A percentile compares a stretch with the other conserved stretches of the same genome.
Evolutionary conservation across 2,113 vertebrate genomes (phyloP).

Genomic region (Psammodynastes pulverulentus): DNA sequence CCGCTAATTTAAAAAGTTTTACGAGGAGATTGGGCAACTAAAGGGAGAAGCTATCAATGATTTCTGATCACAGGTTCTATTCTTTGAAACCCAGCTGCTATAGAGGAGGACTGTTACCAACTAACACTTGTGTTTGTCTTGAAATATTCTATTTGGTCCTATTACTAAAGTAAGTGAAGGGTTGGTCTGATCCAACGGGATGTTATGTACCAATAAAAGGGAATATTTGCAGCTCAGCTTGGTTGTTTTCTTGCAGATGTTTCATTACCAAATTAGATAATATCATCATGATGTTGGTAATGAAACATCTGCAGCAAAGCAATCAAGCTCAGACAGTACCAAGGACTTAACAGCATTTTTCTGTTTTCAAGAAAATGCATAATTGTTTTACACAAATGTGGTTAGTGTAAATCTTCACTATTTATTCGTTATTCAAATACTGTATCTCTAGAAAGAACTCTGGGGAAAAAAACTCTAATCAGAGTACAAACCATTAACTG

Average conservation of each 20-base stretch:
- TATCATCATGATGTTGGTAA: not conserved
- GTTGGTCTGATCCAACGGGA: not conserved
- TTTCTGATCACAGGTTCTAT: not conserved
- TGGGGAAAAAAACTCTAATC: not conserved
- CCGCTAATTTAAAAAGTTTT: not conserved
- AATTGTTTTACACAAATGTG: not conserved
- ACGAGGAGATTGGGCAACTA: not conserved
- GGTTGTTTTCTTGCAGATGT: not conserved
- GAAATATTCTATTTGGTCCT: not conserved
- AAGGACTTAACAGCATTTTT: not conserved
- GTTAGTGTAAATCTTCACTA: not conserved
- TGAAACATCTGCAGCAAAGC: not conserved
- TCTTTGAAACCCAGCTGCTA: not conserved
- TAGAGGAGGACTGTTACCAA: not conserved
- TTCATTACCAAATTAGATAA: not conserved
- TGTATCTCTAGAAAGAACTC: not conserved
- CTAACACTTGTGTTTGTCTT: not conserved
- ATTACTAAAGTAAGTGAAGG: not conserved
- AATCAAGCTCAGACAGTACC: not conserved
- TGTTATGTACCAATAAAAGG: not conserved
- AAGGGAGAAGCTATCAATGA: not conserved
- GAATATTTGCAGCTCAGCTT: not conserved
- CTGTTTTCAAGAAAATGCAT: not conserved
- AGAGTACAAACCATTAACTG: constrained; percentile 9
- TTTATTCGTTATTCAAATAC: not conserved